A percentile compares a stretch with the other conserved stretches of the same genome.
Evolutionary conservation across 2,113 vertebrate genomes (phyloP).

Genomic region (Procapra przewalskii): DNA sequence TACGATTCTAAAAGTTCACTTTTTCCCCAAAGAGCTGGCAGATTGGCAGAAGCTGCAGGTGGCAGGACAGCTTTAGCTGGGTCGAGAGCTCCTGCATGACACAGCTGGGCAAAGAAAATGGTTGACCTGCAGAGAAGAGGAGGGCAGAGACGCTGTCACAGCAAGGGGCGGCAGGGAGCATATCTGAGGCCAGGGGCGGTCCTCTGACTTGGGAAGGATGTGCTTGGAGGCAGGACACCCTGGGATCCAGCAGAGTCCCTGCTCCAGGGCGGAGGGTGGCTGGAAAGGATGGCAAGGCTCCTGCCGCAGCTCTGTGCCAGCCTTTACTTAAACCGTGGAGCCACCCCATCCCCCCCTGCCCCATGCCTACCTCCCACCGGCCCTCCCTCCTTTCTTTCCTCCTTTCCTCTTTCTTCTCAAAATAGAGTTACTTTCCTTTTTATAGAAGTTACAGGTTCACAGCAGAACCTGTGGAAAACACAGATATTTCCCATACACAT

Average conservation of each 20-base stretch:
- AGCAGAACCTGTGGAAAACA: neutral
- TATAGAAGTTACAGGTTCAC: too few species aligned
- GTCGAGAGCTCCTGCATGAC: fast-evolving
- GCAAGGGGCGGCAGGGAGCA: fast-evolving
- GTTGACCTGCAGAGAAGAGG: fast-evolving
- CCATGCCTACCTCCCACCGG: too few species aligned
- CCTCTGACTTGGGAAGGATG: too few species aligned
- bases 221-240: fast-evolving
- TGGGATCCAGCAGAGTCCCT: neutral
- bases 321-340: neutral
- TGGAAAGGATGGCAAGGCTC: neutral
- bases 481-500: neutral
- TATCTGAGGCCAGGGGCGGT: neutral
- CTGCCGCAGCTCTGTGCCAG: fast-evolving
- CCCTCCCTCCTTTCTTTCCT: neutral
- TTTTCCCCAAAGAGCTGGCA: neutral
- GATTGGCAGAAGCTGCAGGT: neutral
- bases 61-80: neutral
- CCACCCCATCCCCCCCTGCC: fast-evolving
- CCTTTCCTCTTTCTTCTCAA: neutral
- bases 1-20: neutral
- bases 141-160: neutral
- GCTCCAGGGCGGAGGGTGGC: neutral
- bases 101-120: neutral
- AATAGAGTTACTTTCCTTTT: neutral